Conservation (phyloP, 1,140 invertebrate species). For the Ylistrum balloti region DNA sequence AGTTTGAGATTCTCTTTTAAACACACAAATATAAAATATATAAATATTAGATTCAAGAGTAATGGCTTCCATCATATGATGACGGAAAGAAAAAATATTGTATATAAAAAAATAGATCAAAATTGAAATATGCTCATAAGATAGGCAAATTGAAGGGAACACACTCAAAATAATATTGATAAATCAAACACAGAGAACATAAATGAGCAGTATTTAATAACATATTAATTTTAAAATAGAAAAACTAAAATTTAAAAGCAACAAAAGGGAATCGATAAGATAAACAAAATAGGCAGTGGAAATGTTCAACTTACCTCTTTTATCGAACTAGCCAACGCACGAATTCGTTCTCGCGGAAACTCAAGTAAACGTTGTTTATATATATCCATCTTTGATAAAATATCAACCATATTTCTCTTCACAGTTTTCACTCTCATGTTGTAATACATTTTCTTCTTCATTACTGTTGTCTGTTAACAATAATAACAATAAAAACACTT, state of each 20-base stretch:
- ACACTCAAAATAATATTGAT: background rate
- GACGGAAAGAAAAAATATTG: background rate
- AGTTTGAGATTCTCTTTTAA: background rate
- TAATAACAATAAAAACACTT: background rate
- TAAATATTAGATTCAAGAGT: background rate
- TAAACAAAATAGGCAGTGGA: background rate
- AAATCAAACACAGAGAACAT: too few relatives aligned
- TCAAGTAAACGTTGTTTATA: constrained; percentile 68
- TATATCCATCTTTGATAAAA: constrained; percentile 72
- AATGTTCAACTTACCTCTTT: constrained; percentile 74
- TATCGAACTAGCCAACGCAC: constrained; percentile 69
- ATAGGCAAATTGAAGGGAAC: background rate
- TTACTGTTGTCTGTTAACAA: constrained; percentile 77
- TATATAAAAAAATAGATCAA: background rate
- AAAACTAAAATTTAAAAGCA: background rate
- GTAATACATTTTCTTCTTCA: constrained; percentile 83
- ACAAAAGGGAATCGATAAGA: background rate
- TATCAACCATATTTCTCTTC: constrained; percentile 74
- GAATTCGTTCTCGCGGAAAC: constrained; percentile 71
- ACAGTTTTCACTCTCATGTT: constrained; percentile 81
- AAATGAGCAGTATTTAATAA: background rate
- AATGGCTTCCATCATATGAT: too few relatives aligned
- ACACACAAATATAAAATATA: background rate
- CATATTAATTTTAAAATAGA: background rate
- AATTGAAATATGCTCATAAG: background rate